Base-by-base conservation (phyloP, 2,888 invertebrate species). In the Plutella xylostella region DNA sequence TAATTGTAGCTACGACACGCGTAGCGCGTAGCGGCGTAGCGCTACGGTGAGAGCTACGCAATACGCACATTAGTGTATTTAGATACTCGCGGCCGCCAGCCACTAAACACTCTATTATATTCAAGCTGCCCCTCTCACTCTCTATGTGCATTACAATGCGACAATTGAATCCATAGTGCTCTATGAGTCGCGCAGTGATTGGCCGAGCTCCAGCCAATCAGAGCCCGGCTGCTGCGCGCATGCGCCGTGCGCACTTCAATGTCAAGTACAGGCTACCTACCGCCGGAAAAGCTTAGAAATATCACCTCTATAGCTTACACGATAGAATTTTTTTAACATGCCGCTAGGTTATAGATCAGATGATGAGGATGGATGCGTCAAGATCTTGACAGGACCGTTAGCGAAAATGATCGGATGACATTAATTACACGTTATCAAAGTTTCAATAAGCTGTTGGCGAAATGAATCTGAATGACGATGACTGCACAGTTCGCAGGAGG, bases 351-450 rank as follows among this genome's bases (percentile, higher is more conserved):
- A 9, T 34, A 34, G 14, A 14, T 28, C 4, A 28, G 34, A n/a
- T n/a, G 17, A 34, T n/a, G n/a, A 34, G 14, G 15, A 34, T 15
- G 5, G 17, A 34, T 34, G 34, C 14, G 34, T 34, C 9, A 17
- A 15, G n/a, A 34, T 17, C 9, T 17, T 14, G 61, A 65, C n/a
- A n/a, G n/a, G n/a, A n/a, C n/a, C n/a, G n/a, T n/a, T n/a, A n/a
- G n/a, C n/a, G n/a, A n/a, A n/a, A n/a, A n/a, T n/a, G n/a, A n/a
- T n/a, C n/a, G n/a, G 68, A 75, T 74, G 72, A 53, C 61, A 55
- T 55, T 73, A 79, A 79, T 79, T 67, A 75, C 61, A 69, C 57
- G 63, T 58, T 72, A 74, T 78, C 76, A 67, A 53, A 55, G 49
- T 49, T 45, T 51, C 60, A 74, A 76, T 67, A 66, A 70, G 63